These are phyloP conservation scores for Onychorhynchus coronatus DNA, from an alignment of 2,113 vertebrate species.

Conservation along the genomic window DNA sequence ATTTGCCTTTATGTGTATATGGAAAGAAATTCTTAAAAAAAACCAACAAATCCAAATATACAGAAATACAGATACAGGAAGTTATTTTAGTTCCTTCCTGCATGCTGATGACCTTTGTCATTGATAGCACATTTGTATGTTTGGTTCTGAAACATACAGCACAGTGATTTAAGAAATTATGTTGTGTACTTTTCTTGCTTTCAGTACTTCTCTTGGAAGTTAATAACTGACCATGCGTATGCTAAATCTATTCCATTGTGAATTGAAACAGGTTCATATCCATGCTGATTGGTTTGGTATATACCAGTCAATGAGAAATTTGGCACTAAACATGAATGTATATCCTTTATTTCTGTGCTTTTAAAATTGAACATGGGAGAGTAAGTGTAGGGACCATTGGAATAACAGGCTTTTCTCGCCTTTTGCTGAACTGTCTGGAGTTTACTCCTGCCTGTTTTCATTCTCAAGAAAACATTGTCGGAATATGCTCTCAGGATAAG, in stretches of 20 bases:
- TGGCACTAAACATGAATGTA: neutral
- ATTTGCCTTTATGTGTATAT: neutral
- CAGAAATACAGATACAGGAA: neutral
- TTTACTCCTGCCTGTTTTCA: neutral
- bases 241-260: neutral
- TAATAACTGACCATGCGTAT: neutral
- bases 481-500: neutral
- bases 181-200: neutral
- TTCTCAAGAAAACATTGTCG: neutral
- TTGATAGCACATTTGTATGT: neutral
- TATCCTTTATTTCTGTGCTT: neutral
- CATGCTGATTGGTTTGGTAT: neutral
- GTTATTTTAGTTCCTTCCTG: neutral
- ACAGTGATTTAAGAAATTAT: neutral
- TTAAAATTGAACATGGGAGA: neutral
- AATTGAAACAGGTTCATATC: neutral
- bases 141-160: neutral
- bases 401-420: neutral
- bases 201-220: neutral
- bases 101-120: neutral
- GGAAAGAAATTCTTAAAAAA: neutral
- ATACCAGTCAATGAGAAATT: neutral
- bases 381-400: neutral
- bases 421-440: neutral
- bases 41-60: neutral